Evolutionary conservation across 2,888 invertebrate species (phyloP).

Genomic region (Eudiplozoon nipponicum): DNA sequence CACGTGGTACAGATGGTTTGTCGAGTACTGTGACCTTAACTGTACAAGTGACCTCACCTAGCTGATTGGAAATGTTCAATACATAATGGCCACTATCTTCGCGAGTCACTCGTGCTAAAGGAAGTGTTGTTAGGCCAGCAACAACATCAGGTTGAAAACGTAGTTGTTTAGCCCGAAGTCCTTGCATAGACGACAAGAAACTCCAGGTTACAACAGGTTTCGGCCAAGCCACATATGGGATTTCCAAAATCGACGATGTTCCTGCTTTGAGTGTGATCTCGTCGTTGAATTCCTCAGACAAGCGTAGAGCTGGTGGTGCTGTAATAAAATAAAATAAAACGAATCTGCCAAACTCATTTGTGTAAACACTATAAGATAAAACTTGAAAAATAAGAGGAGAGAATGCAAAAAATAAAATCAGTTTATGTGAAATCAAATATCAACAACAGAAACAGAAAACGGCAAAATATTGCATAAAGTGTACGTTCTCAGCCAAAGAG

Average conservation of each 20-base stretch:
- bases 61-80: constrained; percentile 33
- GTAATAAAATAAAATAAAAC: too few species aligned
- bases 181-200: too few species aligned
- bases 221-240: constrained; percentile 21
- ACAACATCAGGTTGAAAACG: constrained; percentile 8
- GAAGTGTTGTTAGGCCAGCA: constrained; percentile 12
- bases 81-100: constrained; percentile 9
- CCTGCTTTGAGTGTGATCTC: constrained; percentile 22
- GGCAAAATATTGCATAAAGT: too few species aligned
- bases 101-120: constrained; percentile 4
- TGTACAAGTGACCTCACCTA: constrained; percentile 32
- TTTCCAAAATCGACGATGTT: constrained; percentile 23
- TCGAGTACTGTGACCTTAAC: constrained; percentile 12
- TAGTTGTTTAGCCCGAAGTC: neutral
- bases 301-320: too few species aligned
- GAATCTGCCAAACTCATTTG: too few species aligned
- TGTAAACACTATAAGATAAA: too few species aligned
- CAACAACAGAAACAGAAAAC: too few species aligned
- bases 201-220: constrained; percentile 7
- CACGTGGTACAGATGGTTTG: constrained; percentile 8
- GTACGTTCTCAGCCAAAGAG: too few species aligned
- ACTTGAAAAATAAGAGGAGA: too few species aligned
- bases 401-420: too few species aligned
- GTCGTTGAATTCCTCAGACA: constrained; percentile 21
- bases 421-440: too few species aligned